These are phyloP conservation scores for Holotrichia oblita DNA, from an alignment of 1,140 invertebrate species.

Conservation along the genomic window DNA sequence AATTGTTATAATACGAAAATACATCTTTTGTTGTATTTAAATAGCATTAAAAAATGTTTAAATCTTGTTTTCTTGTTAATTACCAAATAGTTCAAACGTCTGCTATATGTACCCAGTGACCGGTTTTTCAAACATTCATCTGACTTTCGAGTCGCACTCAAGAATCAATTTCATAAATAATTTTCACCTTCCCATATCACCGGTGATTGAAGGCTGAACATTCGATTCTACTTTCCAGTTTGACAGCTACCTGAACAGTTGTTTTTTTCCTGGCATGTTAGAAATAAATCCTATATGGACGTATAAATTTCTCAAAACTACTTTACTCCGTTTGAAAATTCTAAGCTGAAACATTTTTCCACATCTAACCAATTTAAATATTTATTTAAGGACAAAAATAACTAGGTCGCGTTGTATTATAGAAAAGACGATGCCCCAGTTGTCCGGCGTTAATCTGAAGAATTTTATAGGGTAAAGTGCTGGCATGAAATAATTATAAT, in stretches of 20 bases:
- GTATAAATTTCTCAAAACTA: neutral
- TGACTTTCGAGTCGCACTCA: neutral
- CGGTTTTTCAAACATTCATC: neutral
- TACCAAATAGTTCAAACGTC: neutral
- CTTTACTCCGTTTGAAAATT: neutral
- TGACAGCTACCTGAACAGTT: neutral
- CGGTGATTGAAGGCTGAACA: neutral
- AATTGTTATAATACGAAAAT: no score
- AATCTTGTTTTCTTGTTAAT: no score
- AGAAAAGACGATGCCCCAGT: neutral
- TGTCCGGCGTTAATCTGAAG: neutral
- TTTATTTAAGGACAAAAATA: neutral
- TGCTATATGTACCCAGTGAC: neutral
- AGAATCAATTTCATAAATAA: neutral
- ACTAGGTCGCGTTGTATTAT: neutral
- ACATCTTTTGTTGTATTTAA: no score
- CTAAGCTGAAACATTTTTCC: neutral
- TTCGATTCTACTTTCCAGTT: neutral
- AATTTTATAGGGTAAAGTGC: neutral
- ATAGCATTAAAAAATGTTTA: no score
- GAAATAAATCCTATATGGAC: neutral
- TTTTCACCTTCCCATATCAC: neutral
- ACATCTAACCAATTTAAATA: slow-evolving; percentile 8
- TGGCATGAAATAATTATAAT: no score
- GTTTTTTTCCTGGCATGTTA: neutral